Conservation (phyloP, 2,113 vertebrate species). For the Nycticryphes semicollaris region DNA sequence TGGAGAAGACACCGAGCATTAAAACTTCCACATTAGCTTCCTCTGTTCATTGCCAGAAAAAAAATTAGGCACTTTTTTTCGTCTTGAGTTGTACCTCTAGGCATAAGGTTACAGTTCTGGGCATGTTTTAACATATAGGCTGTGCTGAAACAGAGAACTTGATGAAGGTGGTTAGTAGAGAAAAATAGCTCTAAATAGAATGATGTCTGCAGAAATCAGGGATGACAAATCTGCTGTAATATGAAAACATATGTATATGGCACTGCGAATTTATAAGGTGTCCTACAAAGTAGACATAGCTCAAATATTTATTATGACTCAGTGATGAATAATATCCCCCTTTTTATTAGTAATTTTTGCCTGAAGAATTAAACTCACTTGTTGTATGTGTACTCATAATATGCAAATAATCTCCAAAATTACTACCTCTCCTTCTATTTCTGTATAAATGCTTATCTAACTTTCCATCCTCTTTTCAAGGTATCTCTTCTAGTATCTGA, state of each 20-base stretch:
- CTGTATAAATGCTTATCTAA: neutral
- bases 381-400: neutral
- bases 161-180: neutral
- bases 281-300: neutral
- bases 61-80: neutral
- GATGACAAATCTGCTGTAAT: neutral
- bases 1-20: neutral
- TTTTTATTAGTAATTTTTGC: neutral
- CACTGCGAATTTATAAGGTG: neutral
- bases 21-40: neutral
- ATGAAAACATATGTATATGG: neutral
- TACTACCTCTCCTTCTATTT: neutral
- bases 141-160: constrained; percentile 13
- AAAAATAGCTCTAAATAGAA: constrained; percentile 16
- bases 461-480: neutral
- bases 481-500: neutral
- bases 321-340: neutral
- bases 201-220: neutral
- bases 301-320: neutral
- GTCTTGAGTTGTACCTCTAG: neutral
- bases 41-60: neutral
- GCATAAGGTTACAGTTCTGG: constrained; percentile 16
- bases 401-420: neutral
- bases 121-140: constrained; percentile 13
- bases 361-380: neutral